Base-by-base conservation (phyloP, 2,797 vertebrate genomes). In the Thripadectes ignobilis region DNA sequence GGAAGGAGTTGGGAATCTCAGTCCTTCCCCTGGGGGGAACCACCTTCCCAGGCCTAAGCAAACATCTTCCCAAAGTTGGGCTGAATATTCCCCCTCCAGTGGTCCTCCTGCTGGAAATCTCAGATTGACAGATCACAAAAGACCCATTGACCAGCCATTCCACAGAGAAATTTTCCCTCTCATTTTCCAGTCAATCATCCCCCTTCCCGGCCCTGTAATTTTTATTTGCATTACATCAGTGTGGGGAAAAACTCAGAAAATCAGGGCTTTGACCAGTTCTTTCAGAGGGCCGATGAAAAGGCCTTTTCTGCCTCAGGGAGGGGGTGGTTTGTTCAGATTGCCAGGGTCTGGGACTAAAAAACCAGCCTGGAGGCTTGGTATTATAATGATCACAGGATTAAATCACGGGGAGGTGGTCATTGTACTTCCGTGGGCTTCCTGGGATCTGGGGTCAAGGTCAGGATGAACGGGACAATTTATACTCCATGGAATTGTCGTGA, bases 191-290 rank as follows among this genome's bases (percentile, higher is more conserved):
- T 68, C 69, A 83, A 0, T 72, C 68, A 41, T 88, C 38, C 29
- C 45, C 45, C 36, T 32, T 9, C 8, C 20, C 7, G 1, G 34
- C 57, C 34, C 19, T 46, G 23, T n/a, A 54, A 72, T 78, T 90
- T 92, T 49, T 75, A n/a, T 78, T 84, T 81, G 23, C 66, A 51
- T 88, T 78, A 58, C 58, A 29, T 95, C 86, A 95, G 38, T 8
- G 4, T 6, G 4, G 18, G 65, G 82, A 22, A 6, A 24, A 79
- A 89, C 55, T 67, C 7, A 24, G 62, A 49, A 69, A 77, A 83
- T 55, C 57, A 10, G 8, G 66, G 49, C 57, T 83, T 80, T 32
- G 88, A 79, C 43, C 48, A 2, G 7, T 77, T 92, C 82, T 89
- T 95, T 92, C 58, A 61, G 65, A 30, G 30, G 22, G 17, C 0